Conservation (phyloP, 2,113 vertebrate genomes). For the Thunnus maccoyii region DNA sequence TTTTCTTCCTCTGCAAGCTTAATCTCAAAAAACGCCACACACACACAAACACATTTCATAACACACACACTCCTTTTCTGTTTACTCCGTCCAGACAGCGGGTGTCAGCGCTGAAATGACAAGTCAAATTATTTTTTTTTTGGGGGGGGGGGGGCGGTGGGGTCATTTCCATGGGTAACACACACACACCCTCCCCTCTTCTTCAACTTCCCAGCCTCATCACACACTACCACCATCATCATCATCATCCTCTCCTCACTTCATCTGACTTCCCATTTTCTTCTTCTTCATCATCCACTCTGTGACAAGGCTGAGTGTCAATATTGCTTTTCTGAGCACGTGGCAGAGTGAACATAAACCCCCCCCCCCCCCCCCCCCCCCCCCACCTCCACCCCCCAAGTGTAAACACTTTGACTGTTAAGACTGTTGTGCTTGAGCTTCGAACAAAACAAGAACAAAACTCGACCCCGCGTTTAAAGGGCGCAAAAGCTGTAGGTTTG, state of each 20-base stretch:
- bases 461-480: background rate
- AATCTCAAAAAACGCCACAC: slow-evolving; percentile 31
- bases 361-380: background rate
- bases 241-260: slow-evolving; percentile 19
- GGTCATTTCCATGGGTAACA: slow-evolving; percentile 29
- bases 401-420: slow-evolving; percentile 70
- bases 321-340: slow-evolving; percentile 33
- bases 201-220: slow-evolving; percentile 13
- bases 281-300: slow-evolving; percentile 34
- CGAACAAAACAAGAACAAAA: slow-evolving; percentile 58
- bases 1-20: slow-evolving; percentile 5
- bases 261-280: slow-evolving; percentile 39
- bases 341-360: slow-evolving; percentile 33
- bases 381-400: background rate
- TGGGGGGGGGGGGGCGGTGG: background rate
- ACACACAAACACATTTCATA: slow-evolving; percentile 22
- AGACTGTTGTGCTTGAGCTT: slow-evolving; percentile 75
- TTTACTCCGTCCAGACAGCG: slow-evolving; percentile 47
- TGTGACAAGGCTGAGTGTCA: slow-evolving; percentile 40
- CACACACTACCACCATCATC: slow-evolving; percentile 41
- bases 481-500: background rate
- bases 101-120: slow-evolving; percentile 27
- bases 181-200: accelerated
- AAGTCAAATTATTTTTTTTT: slow-evolving; percentile 30
- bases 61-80: slow-evolving; percentile 16